Base-by-base conservation (phyloP, 2,113 vertebrate genomes). In the Phalacrocorax aristotelis region DNA sequence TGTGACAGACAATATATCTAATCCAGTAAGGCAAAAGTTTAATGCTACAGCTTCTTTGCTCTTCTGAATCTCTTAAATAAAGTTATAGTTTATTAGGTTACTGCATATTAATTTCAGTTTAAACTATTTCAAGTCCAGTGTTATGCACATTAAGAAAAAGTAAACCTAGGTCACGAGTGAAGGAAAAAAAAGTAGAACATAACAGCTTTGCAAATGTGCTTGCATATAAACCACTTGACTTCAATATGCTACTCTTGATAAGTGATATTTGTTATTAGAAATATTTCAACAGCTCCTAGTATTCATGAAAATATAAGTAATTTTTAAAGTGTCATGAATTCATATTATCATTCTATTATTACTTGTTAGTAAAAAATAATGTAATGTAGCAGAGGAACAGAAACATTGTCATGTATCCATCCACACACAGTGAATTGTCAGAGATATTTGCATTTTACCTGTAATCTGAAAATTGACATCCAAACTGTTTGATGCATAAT, bases 251-350 rank as follows among this genome's bases (percentile, higher is more conserved):
- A 15, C 40, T 61, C 52, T 75, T 92, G 71, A 84, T 81, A 92
- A 95, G 55, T 64, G 52, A 92, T 93, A 97, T 87, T 82, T 87
- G 19, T 81, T 91, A 85, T 95, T 81, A 92, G 27, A 51, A 92
- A 66, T 78, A 92, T 92, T 95, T 93, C 65, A 93, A 79, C 69
- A 84, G 51, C 69, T 95, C 55, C 32, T 57, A 44, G 27, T 62
- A 90, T 93, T 95, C 68, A 89, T 42, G 27, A 89, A 96, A 90
- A 89, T 79, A 84, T 49, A 55, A 49, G 44, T 76, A 79, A 79
- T 64, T 92, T 78, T 91, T 64, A 64, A 87, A 95, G 55, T 52
- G 30, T 34, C 61, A 34, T 76, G 72, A 89, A 84, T 87, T 89
- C 68, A 52, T 79, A 70, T 64, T 66, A 89, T 5, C 46, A 55